These are phyloP conservation scores for Peribatodes rhomboidaria DNA, from an alignment of 2,888 invertebrate genomes.

Conservation along the genomic window DNA sequence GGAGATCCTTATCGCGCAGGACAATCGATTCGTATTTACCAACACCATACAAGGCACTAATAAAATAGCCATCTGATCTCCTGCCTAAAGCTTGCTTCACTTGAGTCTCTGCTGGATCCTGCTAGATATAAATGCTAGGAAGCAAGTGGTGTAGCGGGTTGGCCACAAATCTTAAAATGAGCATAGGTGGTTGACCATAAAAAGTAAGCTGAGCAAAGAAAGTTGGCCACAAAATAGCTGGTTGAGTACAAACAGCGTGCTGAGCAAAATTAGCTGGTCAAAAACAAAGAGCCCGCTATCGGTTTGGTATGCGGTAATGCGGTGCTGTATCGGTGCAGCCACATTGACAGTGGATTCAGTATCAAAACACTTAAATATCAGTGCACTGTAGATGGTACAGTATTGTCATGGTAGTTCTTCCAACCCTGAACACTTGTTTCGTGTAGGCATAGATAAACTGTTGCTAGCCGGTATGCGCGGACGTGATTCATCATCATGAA, in stretches of 20 bases:
- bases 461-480: constrained; percentile 13
- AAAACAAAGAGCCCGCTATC: not conserved
- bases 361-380: not conserved
- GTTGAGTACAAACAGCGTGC: not conserved
- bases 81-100: not conserved
- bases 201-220: not conserved
- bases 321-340: not conserved
- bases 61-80: constrained; percentile 31
- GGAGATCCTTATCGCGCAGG: constrained; percentile 32
- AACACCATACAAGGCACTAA: constrained; percentile 33
- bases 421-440: not conserved
- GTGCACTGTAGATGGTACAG: not conserved
- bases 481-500: constrained; percentile 5
- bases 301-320: too few relatives aligned
- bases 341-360: not conserved
- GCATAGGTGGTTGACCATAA: not conserved
- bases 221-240: not conserved
- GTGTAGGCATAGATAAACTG: constrained; percentile 2
- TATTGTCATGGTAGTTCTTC: not conserved
- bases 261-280: not conserved
- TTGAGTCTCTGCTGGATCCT: not conserved
- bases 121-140: not conserved
- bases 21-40: constrained; percentile 36
- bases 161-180: not conserved
- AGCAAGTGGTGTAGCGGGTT: not conserved